Conservation (phyloP, 1,140 invertebrate genomes). For the Drosophila cardini region DNA sequence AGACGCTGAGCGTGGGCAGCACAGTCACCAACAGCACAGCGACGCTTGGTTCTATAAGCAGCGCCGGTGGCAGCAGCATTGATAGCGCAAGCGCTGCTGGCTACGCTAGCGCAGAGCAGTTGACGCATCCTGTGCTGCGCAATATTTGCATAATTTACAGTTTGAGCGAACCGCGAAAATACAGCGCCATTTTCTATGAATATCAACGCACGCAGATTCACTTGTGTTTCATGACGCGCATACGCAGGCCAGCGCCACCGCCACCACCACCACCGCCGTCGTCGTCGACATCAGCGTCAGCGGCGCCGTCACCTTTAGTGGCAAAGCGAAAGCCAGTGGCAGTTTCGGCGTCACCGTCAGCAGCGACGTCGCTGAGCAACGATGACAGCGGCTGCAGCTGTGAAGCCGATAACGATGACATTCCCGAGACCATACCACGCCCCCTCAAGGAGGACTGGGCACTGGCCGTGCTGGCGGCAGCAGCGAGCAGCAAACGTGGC, state of each 20-base stretch:
- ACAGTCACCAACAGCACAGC: constrained; percentile 78
- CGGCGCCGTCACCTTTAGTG: neutral
- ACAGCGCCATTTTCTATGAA: constrained; percentile 77
- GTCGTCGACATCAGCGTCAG: neutral
- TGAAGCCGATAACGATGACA: constrained; percentile 49
- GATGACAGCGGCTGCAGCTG: constrained; percentile 72
- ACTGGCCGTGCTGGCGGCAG: constrained; percentile 58
- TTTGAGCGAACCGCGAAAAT: constrained; percentile 64
- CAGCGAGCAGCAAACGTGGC: constrained; percentile 58
- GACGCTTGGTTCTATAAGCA: constrained; percentile 70
- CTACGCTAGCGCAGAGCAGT: neutral
- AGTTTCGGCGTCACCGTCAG: neutral
- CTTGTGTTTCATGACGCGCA: constrained; percentile 66
- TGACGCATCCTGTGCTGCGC: constrained; percentile 66
- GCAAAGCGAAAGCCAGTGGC: neutral
- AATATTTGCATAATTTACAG: constrained; percentile 79
- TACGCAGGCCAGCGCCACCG: constrained; percentile 53
- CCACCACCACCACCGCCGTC: constrained; percentile 2
- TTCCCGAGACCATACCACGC: constrained; percentile 37
- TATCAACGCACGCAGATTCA: constrained; percentile 67
- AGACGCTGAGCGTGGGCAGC: constrained; percentile 70
- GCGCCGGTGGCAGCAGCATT: constrained; percentile 40
- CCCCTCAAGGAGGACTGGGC: constrained; percentile 69
- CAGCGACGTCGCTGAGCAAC: constrained; percentile 29
- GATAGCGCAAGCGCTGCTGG: constrained; percentile 17